Conservation (phyloP, 2,888 invertebrate species). For the Gymnosoma rotundatum region DNA sequence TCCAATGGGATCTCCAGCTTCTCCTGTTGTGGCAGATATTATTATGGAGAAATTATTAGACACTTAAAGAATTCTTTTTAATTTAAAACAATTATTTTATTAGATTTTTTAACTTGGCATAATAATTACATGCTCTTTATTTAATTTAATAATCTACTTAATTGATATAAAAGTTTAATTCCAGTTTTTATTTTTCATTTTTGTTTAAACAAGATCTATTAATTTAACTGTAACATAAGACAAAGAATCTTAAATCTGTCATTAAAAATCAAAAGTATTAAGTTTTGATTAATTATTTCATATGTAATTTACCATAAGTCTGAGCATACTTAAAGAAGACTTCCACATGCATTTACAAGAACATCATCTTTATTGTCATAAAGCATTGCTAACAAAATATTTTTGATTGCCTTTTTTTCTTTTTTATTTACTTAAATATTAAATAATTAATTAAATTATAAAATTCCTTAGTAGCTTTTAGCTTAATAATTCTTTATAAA, state of each 20-base stretch:
- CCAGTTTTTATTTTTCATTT: too few relatives aligned
- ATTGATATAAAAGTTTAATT: too few relatives aligned
- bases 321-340: background rate
- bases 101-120: too few relatives aligned
- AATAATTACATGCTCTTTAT: too few relatives aligned
- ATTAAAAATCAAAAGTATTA: constrained; percentile 7
- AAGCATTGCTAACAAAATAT: background rate
- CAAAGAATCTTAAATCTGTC: background rate
- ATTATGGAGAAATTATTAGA: too few relatives aligned
- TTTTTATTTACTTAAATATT: background rate
- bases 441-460: too few relatives aligned
- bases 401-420: background rate
- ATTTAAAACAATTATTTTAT: too few relatives aligned
- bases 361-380: constrained; percentile 5
- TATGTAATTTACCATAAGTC: constrained; percentile 18
- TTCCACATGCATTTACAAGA: background rate
- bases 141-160: too few relatives aligned
- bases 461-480: background rate
- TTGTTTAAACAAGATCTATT: background rate
- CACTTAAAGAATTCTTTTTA: too few relatives aligned
- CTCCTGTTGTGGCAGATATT: too few relatives aligned
- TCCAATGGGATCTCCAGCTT: too few relatives aligned
- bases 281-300: constrained; percentile 17
- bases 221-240: background rate
- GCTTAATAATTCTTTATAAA: background rate